Conservation (phyloP, 2,797 vertebrate species). For the Poeciliopsis presidionis region DNA sequence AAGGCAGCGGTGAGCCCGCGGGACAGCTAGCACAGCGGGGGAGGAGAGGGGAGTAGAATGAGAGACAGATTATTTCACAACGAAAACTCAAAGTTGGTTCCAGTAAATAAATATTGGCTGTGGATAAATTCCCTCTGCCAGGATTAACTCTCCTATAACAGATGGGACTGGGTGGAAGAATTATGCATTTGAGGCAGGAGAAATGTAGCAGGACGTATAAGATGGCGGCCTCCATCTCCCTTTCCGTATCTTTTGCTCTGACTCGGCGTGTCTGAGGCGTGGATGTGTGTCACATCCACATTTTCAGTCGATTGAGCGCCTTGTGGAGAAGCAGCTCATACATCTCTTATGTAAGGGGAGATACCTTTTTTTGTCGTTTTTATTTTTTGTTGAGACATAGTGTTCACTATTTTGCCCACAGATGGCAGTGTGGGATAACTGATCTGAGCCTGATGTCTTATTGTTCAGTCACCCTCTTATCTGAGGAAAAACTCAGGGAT, state of each 20-base stretch:
- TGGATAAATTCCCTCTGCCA: constrained; percentile 60
- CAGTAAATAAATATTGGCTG: constrained; percentile 70
- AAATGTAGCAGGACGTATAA: constrained; percentile 40
- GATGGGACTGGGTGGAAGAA: constrained; percentile 59
- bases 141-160: constrained; percentile 66
- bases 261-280: constrained; percentile 28
- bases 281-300: constrained; percentile 70
- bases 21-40: constrained; percentile 38
- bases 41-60: not conserved
- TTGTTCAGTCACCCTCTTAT: constrained; percentile 17
- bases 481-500: constrained; percentile 4
- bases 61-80: constrained; percentile 33
- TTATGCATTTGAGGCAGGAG: constrained; percentile 26
- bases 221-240: constrained; percentile 49
- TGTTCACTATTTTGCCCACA: constrained; percentile 47
- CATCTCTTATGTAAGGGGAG: constrained; percentile 61
- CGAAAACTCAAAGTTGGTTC: constrained; percentile 63
- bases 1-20: constrained; percentile 32
- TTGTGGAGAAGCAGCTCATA: constrained; percentile 37
- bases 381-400: not conserved
- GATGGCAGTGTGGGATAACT: constrained; percentile 72
- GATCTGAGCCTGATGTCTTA: not conserved
- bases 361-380: not conserved
- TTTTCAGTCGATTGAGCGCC: constrained; percentile 32
- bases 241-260: constrained; percentile 26